These are phyloP conservation scores for Heliconius charithonia DNA, from an alignment of 2,888 invertebrate species.

Conservation along the genomic window DNA sequence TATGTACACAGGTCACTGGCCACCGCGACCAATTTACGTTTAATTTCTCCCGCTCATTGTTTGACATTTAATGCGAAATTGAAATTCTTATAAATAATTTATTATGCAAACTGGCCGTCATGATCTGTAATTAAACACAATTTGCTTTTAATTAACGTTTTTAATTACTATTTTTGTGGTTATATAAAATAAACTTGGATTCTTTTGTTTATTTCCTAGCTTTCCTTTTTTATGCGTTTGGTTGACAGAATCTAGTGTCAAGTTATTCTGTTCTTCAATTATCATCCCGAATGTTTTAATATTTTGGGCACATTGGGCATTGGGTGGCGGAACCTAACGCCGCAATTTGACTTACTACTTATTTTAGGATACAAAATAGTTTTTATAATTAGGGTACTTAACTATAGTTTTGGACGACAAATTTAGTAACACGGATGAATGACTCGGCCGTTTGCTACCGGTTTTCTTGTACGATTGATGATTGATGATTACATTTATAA, in stretches of 20 bases:
- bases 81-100: constrained; percentile 25
- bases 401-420: too few relatives aligned
- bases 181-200: neutral
- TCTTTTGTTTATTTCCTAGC: neutral
- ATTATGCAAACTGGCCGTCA: constrained; percentile 9
- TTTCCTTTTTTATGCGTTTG: neutral
- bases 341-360: neutral
- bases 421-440: too few relatives aligned
- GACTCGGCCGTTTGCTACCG: too few relatives aligned
- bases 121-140: constrained; percentile 21
- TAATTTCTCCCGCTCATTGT: constrained; percentile 15
- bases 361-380: too few relatives aligned
- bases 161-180: neutral
- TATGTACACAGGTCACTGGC: constrained; percentile 9
- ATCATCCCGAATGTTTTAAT: too few relatives aligned
- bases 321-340: neutral
- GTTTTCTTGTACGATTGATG: too few relatives aligned
- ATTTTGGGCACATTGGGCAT: too few relatives aligned
- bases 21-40: constrained; percentile 1
- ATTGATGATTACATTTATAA: too few relatives aligned
- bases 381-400: too few relatives aligned
- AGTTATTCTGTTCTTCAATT: too few relatives aligned
- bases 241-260: neutral
- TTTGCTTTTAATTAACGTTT: constrained; percentile 13
- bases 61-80: constrained; percentile 23